These are phyloP conservation scores for Heloderma charlesbogerti DNA, from an alignment of 2,113 vertebrate species.

Conservation along the genomic window DNA sequence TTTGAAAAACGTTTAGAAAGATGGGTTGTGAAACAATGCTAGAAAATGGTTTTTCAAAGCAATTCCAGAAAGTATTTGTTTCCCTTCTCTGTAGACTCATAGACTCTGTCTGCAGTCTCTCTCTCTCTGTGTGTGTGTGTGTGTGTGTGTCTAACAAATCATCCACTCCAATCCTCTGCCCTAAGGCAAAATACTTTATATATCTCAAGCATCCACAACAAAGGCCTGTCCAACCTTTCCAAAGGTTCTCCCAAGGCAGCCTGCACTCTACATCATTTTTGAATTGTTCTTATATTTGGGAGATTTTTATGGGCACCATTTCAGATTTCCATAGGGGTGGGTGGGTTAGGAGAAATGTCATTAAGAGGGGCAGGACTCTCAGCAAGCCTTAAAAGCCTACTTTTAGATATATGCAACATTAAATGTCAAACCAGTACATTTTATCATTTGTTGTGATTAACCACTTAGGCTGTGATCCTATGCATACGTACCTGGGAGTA, in stretches of 20 bases:
- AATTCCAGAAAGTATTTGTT: slow-evolving; percentile 17
- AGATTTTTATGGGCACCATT: neutral
- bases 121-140: neutral
- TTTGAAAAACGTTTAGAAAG: slow-evolving; percentile 5
- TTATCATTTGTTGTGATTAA: neutral
- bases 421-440: neutral
- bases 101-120: neutral
- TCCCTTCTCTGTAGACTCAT: slow-evolving; percentile 11
- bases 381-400: neutral
- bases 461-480: neutral
- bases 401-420: neutral
- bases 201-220: slow-evolving; percentile 5
- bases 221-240: slow-evolving; percentile 22
- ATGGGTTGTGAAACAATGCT: neutral
- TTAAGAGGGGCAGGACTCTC: neutral
- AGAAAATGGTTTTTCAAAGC: slow-evolving; percentile 29
- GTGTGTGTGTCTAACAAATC: neutral
- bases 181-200: slow-evolving; percentile 28
- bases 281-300: neutral
- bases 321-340: neutral
- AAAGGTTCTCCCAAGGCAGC: slow-evolving; percentile 8
- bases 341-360: neutral
- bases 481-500: neutral
- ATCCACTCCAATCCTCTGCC: slow-evolving; percentile 12
- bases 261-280: neutral